A percentile compares a stretch with the other conserved stretches of the same genome.
These are phyloP conservation scores for Eilema sororculum DNA, from an alignment of 2,888 invertebrate species.

Conservation along the genomic window DNA sequence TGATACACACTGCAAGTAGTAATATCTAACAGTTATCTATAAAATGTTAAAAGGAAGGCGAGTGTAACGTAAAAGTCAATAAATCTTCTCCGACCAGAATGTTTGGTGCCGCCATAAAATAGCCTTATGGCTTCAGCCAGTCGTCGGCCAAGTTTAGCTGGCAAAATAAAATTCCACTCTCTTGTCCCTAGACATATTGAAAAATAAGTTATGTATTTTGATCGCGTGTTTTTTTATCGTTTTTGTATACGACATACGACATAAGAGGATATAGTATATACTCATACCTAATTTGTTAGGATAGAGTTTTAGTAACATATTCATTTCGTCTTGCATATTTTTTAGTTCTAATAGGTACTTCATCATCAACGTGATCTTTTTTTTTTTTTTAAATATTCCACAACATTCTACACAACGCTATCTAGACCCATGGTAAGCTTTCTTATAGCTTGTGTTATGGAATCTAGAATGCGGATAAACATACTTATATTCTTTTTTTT, in stretches of 20 bases:
- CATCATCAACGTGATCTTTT: too few relatives aligned
- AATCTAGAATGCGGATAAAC: too few relatives aligned
- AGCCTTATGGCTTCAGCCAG: slow-evolving; percentile 51
- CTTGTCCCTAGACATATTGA: slow-evolving; percentile 22
- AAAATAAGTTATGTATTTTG: slow-evolving; percentile 10
- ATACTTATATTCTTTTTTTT: too few relatives aligned
- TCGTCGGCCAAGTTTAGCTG: slow-evolving; percentile 18
- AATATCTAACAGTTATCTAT: background rate
- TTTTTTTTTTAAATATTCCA: too few relatives aligned
- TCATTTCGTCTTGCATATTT: too few relatives aligned
- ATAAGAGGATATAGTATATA: too few relatives aligned
- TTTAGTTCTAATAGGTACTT: too few relatives aligned
- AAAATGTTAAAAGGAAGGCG: slow-evolving; percentile 12
- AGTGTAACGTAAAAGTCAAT: slow-evolving; percentile 39
- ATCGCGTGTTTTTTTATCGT: background rate
- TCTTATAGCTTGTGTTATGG: too few relatives aligned
- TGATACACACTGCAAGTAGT: background rate
- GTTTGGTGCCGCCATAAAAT: slow-evolving; percentile 60
- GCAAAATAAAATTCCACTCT: slow-evolving; percentile 35
- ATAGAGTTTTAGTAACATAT: too few relatives aligned
- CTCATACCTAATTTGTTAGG: too few relatives aligned
- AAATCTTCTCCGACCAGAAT: slow-evolving; percentile 54
- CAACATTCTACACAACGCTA: too few relatives aligned
- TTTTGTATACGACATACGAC: background rate
- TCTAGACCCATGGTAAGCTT: too few relatives aligned